Base-by-base conservation (phyloP, 2,888 invertebrate genomes). In the Catocala fraxini region DNA sequence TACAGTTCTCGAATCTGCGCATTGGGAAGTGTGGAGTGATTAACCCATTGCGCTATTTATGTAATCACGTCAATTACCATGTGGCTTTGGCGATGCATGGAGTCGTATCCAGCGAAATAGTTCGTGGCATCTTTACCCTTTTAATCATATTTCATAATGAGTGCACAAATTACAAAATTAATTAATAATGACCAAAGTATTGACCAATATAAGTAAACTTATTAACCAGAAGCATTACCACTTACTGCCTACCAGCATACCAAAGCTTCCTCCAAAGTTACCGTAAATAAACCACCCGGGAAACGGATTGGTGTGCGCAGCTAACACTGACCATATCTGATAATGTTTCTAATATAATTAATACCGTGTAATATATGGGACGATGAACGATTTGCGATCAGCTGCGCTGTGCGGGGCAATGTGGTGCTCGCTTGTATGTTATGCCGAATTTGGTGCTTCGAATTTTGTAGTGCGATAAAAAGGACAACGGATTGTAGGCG, bases 271-370 rank as follows among this genome's bases (percentile, higher is more conserved):
- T 39, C 35, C 12, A 48, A 7, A 10, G 13, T 25, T 33, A 43
- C 55, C 25, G 25, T 9, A 35, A 42, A 39, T 41, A 48, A 56
- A 6, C 6, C 6, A 15, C 42, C 56, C 47, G 52, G 42, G 52
- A 35, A 48, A 61, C 52, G 67, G 60, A 61, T 53, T 63, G 43
- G 51, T 51, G 47, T 53, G 56, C 59, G 51, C 47, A 48, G 59
- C 53, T 63, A 53, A 61, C 60, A 59, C 34, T 67, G 64, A 68
- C 76, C 75, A 67, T 61, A 41, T 77, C 76, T 76, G 71, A 71
- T 59, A 66, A 56, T 67, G 60, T 64, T 54, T 65, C 49, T 51
- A 59, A 66, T 68, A 66, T 55, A 63, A 72, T 65, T 60, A 68
- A 60, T 67, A 52, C 53, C 35, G 10, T n/a, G 33, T 61, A 57